Base-by-base conservation (phyloP, 1,140 invertebrate species). In the Bombus huntii region DNA sequence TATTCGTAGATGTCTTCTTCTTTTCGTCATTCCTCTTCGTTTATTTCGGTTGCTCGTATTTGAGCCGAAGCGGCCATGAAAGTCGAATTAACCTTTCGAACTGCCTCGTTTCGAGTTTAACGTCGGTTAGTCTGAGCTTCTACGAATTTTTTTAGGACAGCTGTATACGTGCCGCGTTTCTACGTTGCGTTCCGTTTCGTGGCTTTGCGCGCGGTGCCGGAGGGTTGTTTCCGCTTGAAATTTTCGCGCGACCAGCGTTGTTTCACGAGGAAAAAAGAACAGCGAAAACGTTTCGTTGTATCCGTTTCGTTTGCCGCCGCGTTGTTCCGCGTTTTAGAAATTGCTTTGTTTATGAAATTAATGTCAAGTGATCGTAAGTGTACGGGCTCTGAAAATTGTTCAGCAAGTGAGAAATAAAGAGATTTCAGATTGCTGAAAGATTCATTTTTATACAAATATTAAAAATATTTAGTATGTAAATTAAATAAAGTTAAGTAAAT, bases 11-110 rank as follows among this genome's bases (percentile, higher is more conserved):
- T 47, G 47, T 6, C 15, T 39, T 57, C n/a, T 42, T 59, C n/a
- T 66, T n/a, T 66, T 47, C 62, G 18, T 79, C 47, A 18, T 6
- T 0, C 12, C 25, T 34, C 47, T n/a, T 53, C 39, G 4, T 37
- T 68, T 37, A 18, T 34, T 37, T 44, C 74, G 39, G 71, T 74
- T 65, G 12, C n/a, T n/a, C 72, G 42, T 53, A 62, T 83, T 83
- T 47, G 57, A 75, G 8, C 18, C 8, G 59, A 22, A 44, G 31
- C 53, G 44, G 57, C 72, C 53, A 76, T 37, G 79, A 72, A 81
- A 72, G 47, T 81, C 79, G 81, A 76, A 44, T 68, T 76, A 83
- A 76, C 57, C 81, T 76, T 83, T 83, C 53, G 59, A 82, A 59
- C 53, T 34, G 62, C 42, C n/a, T 62, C 57, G 80, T 44, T 82